Percentiles rank a stretch among this genome's conserved stretches.
Evolutionary conservation across 2,888 invertebrate genomes (phyloP).

Genomic region (Stenodera caucasica): DNA sequence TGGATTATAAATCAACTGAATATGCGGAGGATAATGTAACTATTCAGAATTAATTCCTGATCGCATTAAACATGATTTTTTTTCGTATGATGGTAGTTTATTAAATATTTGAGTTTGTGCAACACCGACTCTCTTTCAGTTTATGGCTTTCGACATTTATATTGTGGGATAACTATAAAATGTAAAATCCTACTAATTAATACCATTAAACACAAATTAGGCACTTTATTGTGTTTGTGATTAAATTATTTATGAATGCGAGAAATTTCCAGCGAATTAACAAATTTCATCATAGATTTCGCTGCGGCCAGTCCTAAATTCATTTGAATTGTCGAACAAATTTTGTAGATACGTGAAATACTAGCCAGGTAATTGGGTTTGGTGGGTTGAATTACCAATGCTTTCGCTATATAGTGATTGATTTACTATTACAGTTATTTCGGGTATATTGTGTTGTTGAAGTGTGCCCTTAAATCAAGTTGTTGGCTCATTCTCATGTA

Average conservation of each 20-base stretch:
- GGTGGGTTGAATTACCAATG: slow-evolving; percentile 4
- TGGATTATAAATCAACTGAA: not conserved
- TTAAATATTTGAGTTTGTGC: not conserved
- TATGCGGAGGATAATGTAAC: no score
- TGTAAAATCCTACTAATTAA: no score
- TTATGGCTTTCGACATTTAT: not conserved
- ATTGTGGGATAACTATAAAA: not conserved
- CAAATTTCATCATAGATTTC: no score
- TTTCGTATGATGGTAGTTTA: not conserved
- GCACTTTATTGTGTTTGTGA: no score
- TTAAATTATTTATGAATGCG: no score
- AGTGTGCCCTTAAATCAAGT: not conserved
- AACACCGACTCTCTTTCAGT: not conserved
- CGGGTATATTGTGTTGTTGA: not conserved
- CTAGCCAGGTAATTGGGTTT: not conserved
- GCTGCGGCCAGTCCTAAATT: no score
- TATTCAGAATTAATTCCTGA: no score
- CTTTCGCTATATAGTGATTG: not conserved
- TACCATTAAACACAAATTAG: no score
- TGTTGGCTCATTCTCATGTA: no score
- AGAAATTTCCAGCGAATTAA: no score
- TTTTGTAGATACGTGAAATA: not conserved
- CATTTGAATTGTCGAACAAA: not conserved
- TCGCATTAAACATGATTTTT: no score
- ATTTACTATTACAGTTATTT: slow-evolving; percentile 4